Evolutionary conservation across 2,113 vertebrate genomes (phyloP), one percentile per base, ranked within the genome.

Genomic region (Proterorhinus semilunaris): DNA sequence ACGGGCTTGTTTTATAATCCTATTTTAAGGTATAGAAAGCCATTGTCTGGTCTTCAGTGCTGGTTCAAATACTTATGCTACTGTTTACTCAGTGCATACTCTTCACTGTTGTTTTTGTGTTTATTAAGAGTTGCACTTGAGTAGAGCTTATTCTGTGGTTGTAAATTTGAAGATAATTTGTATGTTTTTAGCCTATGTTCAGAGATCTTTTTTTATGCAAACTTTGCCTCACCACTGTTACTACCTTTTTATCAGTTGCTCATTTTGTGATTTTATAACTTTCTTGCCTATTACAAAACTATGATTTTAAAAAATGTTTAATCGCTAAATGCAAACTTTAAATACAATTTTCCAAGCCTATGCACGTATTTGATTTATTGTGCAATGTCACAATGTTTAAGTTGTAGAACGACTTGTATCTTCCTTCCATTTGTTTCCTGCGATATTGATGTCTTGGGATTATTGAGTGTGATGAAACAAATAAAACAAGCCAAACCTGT

Each of bases 401-500:
- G 12, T 72, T 82, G 71, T 78, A 66, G 71, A 65, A 59, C 74
- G 45, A 59, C 61, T 77, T 64, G 13, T 46, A 27, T 70, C 50
- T 82, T 80, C 73, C 53, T 61, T 45, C 65, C 62, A 55, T 75
- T 73, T 81, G 70, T 80, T 81, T 77, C 72, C 75, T 79, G 50
- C 76, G 58, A 80, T 86, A 87, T 85, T 75, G 81, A 88, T 89
- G 81, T 75, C 79, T 81, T 27, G 21, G 6, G 47, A n/a, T 87
- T 80, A 89, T 88, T 76, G 76, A 71, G 86, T 81, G 57, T 75
- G 78, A 86, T 83, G 73, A 87, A 89, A 87, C 85, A 86, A 89
- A 88, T 89, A 91, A 89, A 86, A 82, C 73, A 89, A 83, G 71
- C 78, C 75, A 67, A 87, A 84, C 82, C 67, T 87, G 78, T 80